These are phyloP conservation scores for Steinernema feltiae DNA, from an alignment of 1,140 invertebrate genomes.

Conservation along the genomic window DNA sequence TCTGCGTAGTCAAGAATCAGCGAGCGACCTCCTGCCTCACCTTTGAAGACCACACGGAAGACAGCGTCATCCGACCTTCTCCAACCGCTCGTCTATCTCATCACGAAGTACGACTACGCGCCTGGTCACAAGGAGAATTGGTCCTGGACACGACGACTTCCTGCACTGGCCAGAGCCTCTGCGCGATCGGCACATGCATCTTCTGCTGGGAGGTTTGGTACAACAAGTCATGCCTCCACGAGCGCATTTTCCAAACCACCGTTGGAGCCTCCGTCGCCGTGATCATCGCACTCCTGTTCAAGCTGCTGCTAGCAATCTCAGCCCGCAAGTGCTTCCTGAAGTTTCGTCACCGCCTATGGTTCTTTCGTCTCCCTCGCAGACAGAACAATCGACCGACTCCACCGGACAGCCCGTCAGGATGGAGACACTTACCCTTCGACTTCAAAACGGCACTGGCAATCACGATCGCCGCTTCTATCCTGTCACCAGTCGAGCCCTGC, in stretches of 20 bases:
- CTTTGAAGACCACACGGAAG: neutral
- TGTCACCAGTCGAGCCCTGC: neutral
- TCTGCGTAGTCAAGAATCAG: neutral
- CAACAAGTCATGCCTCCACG: neutral
- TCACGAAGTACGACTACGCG: neutral
- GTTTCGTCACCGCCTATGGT: neutral
- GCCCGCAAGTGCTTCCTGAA: neutral
- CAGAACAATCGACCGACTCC: neutral
- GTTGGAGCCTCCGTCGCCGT: neutral
- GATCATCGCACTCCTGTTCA: neutral
- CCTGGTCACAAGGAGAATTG: neutral
- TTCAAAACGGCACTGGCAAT: neutral
- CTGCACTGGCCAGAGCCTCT: neutral
- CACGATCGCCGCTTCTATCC: neutral
- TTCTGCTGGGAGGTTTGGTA: neutral
- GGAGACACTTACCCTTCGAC: neutral
- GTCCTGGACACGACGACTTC: neutral
- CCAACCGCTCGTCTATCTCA: neutral
- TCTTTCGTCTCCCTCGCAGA: neutral
- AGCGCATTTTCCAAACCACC: neutral
- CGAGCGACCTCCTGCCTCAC: neutral
- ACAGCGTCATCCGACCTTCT: neutral
- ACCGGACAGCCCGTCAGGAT: no score
- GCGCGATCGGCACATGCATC: neutral
- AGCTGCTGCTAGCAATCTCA: neutral